Evolutionary conservation across 1,140 invertebrate species (phyloP).

Genomic region (Drosophila erecta): DNA sequence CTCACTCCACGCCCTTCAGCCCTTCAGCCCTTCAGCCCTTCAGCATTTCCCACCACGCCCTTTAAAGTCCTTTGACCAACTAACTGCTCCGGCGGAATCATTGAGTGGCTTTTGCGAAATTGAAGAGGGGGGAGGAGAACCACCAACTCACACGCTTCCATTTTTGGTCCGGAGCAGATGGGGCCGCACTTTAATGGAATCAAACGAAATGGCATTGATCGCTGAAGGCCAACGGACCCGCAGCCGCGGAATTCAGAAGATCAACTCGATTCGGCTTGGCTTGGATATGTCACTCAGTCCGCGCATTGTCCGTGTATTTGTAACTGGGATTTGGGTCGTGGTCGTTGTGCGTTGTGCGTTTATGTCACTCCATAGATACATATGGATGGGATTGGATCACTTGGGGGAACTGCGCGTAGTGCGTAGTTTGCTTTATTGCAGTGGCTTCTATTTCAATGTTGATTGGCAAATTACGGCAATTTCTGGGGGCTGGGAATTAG

Average conservation of each 20-base stretch:
- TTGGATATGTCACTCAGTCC: constrained; percentile 4
- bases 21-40: background rate
- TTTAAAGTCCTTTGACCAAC: background rate
- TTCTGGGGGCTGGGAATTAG: constrained; percentile 66
- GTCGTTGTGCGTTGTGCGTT: constrained; percentile 64
- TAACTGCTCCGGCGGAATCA: background rate
- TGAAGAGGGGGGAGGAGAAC: background rate
- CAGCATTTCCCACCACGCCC: background rate
- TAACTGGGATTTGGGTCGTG: constrained; percentile 75
- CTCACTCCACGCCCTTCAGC: background rate
- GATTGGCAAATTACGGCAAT: constrained; percentile 81
- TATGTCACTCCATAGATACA: background rate
- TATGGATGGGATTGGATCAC: constrained; percentile 1
- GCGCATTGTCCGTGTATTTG: constrained; percentile 3
- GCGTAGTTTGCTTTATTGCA: constrained; percentile 47
- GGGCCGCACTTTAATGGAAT: constrained; percentile 74
- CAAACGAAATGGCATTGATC: constrained; percentile 81
- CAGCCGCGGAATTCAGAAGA: constrained; percentile 14
- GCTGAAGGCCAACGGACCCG: constrained; percentile 66
- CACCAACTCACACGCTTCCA: constrained; percentile 9
- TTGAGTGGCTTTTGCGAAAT: background rate
- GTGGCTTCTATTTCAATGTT: constrained; percentile 74
- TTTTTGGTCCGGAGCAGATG: constrained; percentile 28
- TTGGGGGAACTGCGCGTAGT: constrained; percentile 10
- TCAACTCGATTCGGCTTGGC: constrained; percentile 4